Percentiles rank a stretch among this genome's conserved stretches.
These are phyloP conservation scores for Toxonevra muliebris DNA, from an alignment of 2,888 invertebrate species.

Conservation along the genomic window DNA sequence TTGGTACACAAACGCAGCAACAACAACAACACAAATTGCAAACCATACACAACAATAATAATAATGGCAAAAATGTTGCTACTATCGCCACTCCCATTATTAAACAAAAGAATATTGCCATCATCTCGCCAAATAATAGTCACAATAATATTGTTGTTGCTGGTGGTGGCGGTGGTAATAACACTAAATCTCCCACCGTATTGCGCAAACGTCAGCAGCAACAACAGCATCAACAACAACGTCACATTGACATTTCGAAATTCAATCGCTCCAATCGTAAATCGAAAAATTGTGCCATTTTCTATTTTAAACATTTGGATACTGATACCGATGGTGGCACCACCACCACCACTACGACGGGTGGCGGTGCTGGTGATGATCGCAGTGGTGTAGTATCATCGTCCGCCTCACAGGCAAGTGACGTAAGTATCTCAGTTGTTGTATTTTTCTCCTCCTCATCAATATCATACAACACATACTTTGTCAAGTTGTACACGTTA, in stretches of 20 bases:
- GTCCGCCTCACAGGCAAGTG: conserved; percentile 50
- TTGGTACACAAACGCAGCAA: conserved; percentile 34
- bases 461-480: too few relatives aligned
- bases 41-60: conserved; percentile 43
- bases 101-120: conserved; percentile 56
- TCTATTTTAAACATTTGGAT: conserved; percentile 87
- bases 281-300: conserved; percentile 84
- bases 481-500: too few relatives aligned
- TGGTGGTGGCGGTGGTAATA: conserved; percentile 16
- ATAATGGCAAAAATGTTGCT: conserved; percentile 39
- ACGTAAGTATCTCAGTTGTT: conserved; percentile 52
- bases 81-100: conserved; percentile 30
- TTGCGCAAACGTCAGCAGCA: conserved; percentile 60
- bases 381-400: conserved; percentile 48
- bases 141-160: conserved; percentile 35
- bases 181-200: conserved; percentile 53
- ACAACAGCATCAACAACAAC: conserved; percentile 61
- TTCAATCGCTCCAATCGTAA: conserved; percentile 78
- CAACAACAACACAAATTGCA: conserved; percentile 40
- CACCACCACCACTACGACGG: conserved; percentile 48
- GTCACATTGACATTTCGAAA: conserved; percentile 70
- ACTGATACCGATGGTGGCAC: conserved; percentile 77
- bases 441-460: conserved; percentile 13
- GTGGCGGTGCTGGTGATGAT: conserved; percentile 42
- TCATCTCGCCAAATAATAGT: conserved; percentile 53